These are phyloP conservation scores for Siderastrea siderea DNA, from an alignment of 92 coral and sea anemone species.

Conservation along the genomic window DNA sequence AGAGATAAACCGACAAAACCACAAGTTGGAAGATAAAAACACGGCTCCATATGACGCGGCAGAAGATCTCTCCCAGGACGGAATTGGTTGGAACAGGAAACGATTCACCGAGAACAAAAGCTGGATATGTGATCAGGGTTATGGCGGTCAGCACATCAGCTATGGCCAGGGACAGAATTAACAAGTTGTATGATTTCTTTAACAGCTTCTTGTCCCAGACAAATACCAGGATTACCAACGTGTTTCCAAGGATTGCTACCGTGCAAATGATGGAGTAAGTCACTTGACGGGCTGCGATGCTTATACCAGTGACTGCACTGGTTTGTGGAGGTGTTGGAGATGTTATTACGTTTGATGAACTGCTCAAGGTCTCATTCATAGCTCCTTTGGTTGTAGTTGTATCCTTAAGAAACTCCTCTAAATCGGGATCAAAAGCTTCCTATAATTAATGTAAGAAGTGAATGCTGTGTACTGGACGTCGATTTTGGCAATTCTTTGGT, in stretches of 20 bases:
- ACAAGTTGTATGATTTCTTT: conserved; percentile 32
- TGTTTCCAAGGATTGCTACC: conserved; percentile 32
- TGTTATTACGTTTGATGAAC: neutral
- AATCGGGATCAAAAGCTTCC: no score
- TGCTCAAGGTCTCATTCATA: neutral
- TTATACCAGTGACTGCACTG: neutral
- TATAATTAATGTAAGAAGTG: no score
- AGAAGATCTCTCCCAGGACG: conserved; percentile 61
- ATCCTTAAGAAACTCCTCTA: neutral
- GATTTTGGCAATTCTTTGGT: no score
- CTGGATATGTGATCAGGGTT: conserved; percentile 10
- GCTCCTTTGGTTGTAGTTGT: neutral
- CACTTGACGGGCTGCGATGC: neutral
- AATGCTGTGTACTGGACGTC: no score
- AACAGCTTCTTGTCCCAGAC: conserved; percentile 12
- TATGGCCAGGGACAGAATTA: conserved; percentile 38
- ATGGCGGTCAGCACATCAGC: conserved; percentile 27
- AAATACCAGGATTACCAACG: conserved; percentile 31
- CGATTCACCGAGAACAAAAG: conserved; percentile 52
- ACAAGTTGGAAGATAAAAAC: conserved; percentile 76
- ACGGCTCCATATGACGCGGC: conserved; percentile 80
- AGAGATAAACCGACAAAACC: conserved; percentile 74
- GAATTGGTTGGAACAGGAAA: conserved; percentile 42
- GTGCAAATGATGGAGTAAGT: neutral
- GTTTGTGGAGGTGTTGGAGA: neutral